Evolutionary conservation across 2,113 vertebrate species (phyloP).

Genomic region (Hydrolagus affinis): DNA sequence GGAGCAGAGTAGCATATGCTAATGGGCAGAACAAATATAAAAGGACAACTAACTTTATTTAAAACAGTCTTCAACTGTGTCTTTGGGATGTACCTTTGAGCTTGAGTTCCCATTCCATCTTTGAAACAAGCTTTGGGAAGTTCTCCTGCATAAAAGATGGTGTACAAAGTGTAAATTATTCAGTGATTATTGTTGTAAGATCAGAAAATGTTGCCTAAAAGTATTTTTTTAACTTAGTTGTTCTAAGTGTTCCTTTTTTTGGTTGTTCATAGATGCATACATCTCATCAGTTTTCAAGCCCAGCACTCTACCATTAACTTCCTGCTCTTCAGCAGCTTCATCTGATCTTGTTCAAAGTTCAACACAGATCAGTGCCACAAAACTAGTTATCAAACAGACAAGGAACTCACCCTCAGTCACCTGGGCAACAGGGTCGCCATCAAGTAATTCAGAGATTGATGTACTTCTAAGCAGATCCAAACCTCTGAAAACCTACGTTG

Average conservation of each 20-base stretch:
- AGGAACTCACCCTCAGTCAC: not conserved
- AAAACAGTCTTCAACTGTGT: not conserved
- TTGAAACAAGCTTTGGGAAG: no score
- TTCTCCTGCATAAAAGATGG: no score
- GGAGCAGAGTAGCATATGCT: no score
- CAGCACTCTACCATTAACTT: conserved; percentile 32
- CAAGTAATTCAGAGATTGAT: conserved; percentile 50
- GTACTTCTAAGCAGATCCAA: conserved; percentile 56
- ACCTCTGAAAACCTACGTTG: conserved; percentile 61
- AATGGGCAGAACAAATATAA: no score
- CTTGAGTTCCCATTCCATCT: not conserved
- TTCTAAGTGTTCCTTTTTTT: not conserved
- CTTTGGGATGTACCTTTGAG: not conserved
- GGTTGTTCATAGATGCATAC: conserved; percentile 50
- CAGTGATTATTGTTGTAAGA: no score
- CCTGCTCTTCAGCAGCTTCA: not conserved
- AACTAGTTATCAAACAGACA: not conserved
- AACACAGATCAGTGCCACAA: not conserved
- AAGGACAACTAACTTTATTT: no score
- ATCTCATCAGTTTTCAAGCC: conserved; percentile 46
- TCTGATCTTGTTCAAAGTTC: not conserved
- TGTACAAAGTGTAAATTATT: no score
- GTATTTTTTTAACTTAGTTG: not conserved
- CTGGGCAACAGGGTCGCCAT: conserved; percentile 43
- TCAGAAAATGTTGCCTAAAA: not conserved